Conservation (phyloP, 2,113 vertebrate genomes). For the Hiodon tergisus region DNA sequence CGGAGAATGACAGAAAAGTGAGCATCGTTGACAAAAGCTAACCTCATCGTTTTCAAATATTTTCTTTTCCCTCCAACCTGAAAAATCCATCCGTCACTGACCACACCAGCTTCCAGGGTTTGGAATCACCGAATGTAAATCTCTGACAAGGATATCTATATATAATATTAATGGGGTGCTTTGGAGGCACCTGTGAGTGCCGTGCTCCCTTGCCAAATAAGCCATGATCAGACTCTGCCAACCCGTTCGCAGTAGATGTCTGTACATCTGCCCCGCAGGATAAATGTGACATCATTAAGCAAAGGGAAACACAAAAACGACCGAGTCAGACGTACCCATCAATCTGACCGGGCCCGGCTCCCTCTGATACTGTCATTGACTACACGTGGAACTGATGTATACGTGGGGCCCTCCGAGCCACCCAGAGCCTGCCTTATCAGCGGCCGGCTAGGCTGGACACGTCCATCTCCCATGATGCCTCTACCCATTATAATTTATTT, state of each 20-base stretch:
- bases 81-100: too few relatives aligned
- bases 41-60: too few relatives aligned
- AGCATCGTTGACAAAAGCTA: too few relatives aligned
- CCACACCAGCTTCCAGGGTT: constrained; percentile 57
- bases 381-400: constrained; percentile 65
- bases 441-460: constrained; percentile 26
- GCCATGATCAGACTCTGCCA: constrained; percentile 74
- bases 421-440: constrained; percentile 23
- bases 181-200: constrained; percentile 69
- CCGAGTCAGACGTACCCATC: constrained; percentile 77
- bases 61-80: too few relatives aligned
- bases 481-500: constrained; percentile 54
- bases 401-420: constrained; percentile 39
- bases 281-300: constrained; percentile 92
- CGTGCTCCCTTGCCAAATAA: constrained; percentile 75
- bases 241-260: constrained; percentile 59
- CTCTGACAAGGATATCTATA: constrained; percentile 86
- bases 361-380: constrained; percentile 71
- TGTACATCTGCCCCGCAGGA: constrained; percentile 75
- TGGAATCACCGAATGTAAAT: constrained; percentile 81
- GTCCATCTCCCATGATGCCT: constrained; percentile 20
- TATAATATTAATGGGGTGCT: constrained; percentile 89
- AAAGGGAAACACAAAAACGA: constrained; percentile 76
- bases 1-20: too few relatives aligned
- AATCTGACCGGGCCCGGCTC: constrained; percentile 69